Percentiles rank a stretch among this genome's conserved stretches.
These are phyloP conservation scores for Alethe castanea DNA, from an alignment of 2,113 vertebrate genomes.

Conservation along the genomic window DNA sequence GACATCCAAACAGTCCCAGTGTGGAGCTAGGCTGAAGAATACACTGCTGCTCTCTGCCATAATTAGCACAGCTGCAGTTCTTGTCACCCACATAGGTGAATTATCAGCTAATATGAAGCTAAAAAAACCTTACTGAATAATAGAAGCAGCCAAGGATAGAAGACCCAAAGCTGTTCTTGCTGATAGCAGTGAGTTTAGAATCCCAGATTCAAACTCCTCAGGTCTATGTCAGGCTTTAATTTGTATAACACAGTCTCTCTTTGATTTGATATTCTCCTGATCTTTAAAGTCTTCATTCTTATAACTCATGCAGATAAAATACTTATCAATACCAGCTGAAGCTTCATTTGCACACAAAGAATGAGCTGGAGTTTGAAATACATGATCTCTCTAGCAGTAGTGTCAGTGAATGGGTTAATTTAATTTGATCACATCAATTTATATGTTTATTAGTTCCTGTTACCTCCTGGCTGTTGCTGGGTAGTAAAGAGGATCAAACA, in stretches of 20 bases:
- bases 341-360: background rate
- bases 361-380: background rate
- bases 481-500: background rate
- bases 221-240: background rate
- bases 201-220: background rate
- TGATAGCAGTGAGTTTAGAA: background rate
- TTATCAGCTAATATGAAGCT: background rate
- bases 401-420: background rate
- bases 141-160: background rate
- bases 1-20: conserved; percentile 8
- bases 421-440: background rate
- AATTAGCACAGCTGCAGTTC: conserved; percentile 9
- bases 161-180: background rate
- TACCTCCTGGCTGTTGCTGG: background rate
- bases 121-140: background rate
- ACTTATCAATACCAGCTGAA: background rate
- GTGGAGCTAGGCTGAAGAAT: background rate
- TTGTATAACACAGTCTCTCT: background rate
- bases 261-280: background rate
- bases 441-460: background rate
- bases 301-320: background rate
- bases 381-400: background rate
- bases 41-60: background rate
- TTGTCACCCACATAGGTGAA: conserved; percentile 13
- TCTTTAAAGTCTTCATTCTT: background rate